A percentile compares a stretch with the other conserved stretches of the same genome.
These are phyloP conservation scores for Holothuria scabra DNA, from an alignment of 53 echinoderm and acorn worm genomes.

Conservation along the genomic window DNA sequence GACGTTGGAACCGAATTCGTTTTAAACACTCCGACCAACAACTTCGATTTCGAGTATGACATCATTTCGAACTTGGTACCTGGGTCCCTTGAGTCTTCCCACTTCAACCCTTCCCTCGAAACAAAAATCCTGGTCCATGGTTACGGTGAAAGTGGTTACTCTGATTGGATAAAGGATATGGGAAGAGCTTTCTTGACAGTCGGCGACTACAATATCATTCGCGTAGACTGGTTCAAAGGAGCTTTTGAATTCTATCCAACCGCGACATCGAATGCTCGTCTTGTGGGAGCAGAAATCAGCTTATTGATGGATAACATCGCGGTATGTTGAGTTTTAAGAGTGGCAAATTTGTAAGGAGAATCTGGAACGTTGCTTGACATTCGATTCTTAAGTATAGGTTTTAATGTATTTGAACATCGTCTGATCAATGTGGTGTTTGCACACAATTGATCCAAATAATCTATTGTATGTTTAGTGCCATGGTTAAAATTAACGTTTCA, in stretches of 20 bases:
- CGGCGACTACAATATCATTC: constrained; percentile 80
- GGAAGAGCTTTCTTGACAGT: constrained; percentile 69
- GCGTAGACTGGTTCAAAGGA: constrained; percentile 76
- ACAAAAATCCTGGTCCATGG: constrained; percentile 72
- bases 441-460: no score
- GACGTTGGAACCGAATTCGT: constrained; percentile 70
- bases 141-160: constrained; percentile 65
- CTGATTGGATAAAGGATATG: constrained; percentile 76
- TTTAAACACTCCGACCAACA: constrained; percentile 74
- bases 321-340: constrained; percentile 50
- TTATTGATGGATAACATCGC: constrained; percentile 73
- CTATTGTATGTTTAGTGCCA: no score
- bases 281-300: constrained; percentile 89
- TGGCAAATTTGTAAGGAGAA: no score
- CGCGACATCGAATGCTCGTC: constrained; percentile 72
- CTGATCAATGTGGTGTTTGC: no score
- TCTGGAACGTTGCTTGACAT: no score
- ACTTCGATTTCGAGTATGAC: constrained; percentile 46
- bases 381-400: no score
- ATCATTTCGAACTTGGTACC: constrained; percentile 47
- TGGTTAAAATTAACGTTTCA: no score
- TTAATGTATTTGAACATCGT: no score
- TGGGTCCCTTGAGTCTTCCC: constrained; percentile 56
- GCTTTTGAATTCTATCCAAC: constrained; percentile 68
- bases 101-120: constrained; percentile 65